Base-by-base conservation (phyloP, 2,797 vertebrate genomes). In the Adrianichthys oophorus region DNA sequence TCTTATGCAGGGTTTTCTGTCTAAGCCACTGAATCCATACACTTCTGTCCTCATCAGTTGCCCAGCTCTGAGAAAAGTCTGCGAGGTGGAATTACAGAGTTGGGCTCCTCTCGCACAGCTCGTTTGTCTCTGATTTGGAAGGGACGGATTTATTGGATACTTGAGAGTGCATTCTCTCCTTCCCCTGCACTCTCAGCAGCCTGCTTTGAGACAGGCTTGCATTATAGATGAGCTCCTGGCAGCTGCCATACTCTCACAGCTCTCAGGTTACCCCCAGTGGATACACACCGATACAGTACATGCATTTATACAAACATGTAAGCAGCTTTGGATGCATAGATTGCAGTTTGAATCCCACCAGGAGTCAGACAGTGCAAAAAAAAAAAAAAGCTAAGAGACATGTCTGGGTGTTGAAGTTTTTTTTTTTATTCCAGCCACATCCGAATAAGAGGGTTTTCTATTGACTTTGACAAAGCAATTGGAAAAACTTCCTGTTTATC, bases 131-230 rank as follows among this genome's bases (percentile, higher is more conserved):
- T 55, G 62, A 83, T 85, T 60, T 77, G 81, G 85, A 86, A 80
- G 74, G 82, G 84, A 88, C 59, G 71, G 90, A 92, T 92, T 92
- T 92, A 88, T 85, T 75, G 78, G 89, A 90, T 84, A 92, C 87
- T 85, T 87, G 91, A 92, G 90, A 87, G 86, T 90, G 76, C 48
- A 29, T 83, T 88, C 90, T 92, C 89, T 85, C 87, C 85, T 91
- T 90, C 76, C 83, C 80, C 90, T 87, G 87, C 91, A 92, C 91
- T 93, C 92, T 93, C 92, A 78, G 91, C 89, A 89, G 77, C 78
- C 76, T 71, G 82, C 86, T 86, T 79, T 74, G 84, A 87, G 80
- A 79, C 76, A 61, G 49, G 40, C 68, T 75, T 93, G 86, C 88
- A 93, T 93, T 91, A 93, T 92, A 85, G 84, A 92, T 92, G 89